A percentile compares a stretch with the other conserved stretches of the same genome.
Conservation (phyloP, 2,888 invertebrate genomes). For the Polia nebulosa region DNA sequence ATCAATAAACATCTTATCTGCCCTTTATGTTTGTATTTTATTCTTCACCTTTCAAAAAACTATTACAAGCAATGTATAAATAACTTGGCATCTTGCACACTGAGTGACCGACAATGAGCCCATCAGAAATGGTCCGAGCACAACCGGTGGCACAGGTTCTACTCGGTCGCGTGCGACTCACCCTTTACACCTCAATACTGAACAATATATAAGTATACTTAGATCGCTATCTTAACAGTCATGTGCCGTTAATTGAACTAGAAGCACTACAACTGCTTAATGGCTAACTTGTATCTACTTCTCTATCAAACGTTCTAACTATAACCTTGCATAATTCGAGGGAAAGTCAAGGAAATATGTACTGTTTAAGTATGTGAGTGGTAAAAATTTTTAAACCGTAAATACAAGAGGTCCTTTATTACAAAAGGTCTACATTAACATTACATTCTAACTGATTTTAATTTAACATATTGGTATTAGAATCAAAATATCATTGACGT, state of each 20-base stretch:
- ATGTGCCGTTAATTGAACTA: constrained; percentile 70
- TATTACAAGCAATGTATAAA: constrained; percentile 46
- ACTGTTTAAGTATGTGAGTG: neutral
- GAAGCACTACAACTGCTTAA: constrained; percentile 68
- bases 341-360: constrained; percentile 30
- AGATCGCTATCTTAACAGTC: constrained; percentile 64
- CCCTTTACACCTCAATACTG: constrained; percentile 74
- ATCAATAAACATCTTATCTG: constrained; percentile 43
- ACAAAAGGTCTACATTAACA: neutral
- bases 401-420: too few species aligned
- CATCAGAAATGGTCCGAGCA: constrained; percentile 78
- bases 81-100: constrained; percentile 68
- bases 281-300: constrained; percentile 53
- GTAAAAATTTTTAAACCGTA: too few species aligned
- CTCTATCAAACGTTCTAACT: constrained; percentile 38
- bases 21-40: constrained; percentile 37
- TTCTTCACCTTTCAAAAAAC: constrained; percentile 52
- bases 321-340: constrained; percentile 29
- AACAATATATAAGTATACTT: constrained; percentile 62
- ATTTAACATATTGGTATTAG: neutral
- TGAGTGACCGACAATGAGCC: constrained; percentile 75
- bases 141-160: constrained; percentile 77
- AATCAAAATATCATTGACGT: neutral
- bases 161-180: constrained; percentile 72
- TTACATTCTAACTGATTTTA: neutral